phyloP scores from a whole-genome alignment of 2,797 vertebrate genomes.

The Sardinella longiceps region DNA sequence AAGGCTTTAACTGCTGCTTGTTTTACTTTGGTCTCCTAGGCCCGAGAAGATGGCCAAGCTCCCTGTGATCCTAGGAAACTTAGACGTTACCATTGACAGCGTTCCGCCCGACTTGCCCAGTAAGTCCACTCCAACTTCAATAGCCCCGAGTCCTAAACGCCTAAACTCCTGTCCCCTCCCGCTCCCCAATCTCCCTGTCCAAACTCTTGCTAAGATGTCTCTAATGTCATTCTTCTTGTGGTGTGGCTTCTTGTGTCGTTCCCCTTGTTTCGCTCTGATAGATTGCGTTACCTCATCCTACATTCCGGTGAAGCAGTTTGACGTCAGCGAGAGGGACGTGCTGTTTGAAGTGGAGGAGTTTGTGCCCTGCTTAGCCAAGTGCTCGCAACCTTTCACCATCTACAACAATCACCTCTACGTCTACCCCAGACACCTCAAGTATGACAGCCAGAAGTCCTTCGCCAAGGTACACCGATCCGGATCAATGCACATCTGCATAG shows the following conservation, averaged over 20 bases:
- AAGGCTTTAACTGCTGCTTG: constrained; percentile 53
- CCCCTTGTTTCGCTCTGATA: constrained; percentile 54
- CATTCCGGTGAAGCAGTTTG: constrained; percentile 90
- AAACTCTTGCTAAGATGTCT: not conserved
- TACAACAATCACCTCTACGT: constrained; percentile 98
- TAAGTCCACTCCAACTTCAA: constrained; percentile 68
- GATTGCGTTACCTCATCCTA: constrained; percentile 96
- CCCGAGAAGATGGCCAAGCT: constrained; percentile 98
- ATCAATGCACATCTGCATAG: not conserved
- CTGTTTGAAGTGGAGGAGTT: constrained; percentile 95
- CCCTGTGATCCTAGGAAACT: constrained; percentile 93
- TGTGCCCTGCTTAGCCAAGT: constrained; percentile 91
- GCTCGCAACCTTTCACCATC: constrained; percentile 92
- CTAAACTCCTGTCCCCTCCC: not conserved
- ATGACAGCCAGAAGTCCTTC: constrained; percentile 94
- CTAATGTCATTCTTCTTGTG: not conserved
- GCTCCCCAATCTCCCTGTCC: not conserved
- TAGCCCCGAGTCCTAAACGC: not conserved
- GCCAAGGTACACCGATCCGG: constrained; percentile 79
- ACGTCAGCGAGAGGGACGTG: constrained; percentile 76
- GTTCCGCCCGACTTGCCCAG: constrained; percentile 89
- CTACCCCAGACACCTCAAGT: constrained; percentile 93
- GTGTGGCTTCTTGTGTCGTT: not conserved
- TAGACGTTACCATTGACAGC: constrained; percentile 92
- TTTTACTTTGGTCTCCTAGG: constrained; percentile 71